Percentiles rank a stretch among this genome's conserved stretches.
Evolutionary conservation across 2,888 invertebrate genomes (phyloP).

Genomic region (Dusona sp.): DNA sequence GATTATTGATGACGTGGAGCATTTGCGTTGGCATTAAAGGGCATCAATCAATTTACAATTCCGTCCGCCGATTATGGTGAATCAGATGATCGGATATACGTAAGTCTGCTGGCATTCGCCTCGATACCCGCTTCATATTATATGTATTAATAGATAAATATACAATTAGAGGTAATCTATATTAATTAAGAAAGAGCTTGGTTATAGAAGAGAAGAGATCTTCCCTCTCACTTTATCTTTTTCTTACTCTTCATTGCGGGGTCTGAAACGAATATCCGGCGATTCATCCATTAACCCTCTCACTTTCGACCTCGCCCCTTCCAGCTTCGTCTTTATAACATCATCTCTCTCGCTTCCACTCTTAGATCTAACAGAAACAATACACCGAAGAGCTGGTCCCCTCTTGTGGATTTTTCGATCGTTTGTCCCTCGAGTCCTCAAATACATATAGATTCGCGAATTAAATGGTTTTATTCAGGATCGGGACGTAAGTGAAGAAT

Average conservation of each 20-base stretch:
- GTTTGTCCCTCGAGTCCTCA: conserved; percentile 69
- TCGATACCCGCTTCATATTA: conserved; percentile 75
- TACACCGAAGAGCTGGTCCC: conserved; percentile 72
- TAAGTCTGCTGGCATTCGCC: conserved; percentile 65
- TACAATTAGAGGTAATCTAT: conserved; percentile 85
- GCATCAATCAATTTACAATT: conserved; percentile 83
- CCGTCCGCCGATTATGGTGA: conserved; percentile 82
- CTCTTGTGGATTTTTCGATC: conserved; percentile 69
- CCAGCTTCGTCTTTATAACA: neutral
- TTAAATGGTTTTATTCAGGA: conserved; percentile 52
- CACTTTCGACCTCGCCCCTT: conserved; percentile 79
- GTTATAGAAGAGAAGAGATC: conserved; percentile 18
- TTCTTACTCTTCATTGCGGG: conserved; percentile 79
- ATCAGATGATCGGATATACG: conserved; percentile 74
- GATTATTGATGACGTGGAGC: conserved; percentile 59
- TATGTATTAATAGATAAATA: conserved; percentile 84
- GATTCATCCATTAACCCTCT: conserved; percentile 84
- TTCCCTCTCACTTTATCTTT: conserved; percentile 56
- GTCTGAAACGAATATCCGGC: conserved; percentile 83
- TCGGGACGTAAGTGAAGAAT: conserved; percentile 62
- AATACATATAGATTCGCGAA: conserved; percentile 45
- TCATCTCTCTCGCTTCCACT: conserved; percentile 35
- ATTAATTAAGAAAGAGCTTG: conserved; percentile 81
- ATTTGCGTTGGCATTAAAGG: conserved; percentile 55
- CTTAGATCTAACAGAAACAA: conserved; percentile 74